Evolutionary conservation across 2,113 vertebrate species (phyloP).

Genomic region (Callocephalon fimbriatum): DNA sequence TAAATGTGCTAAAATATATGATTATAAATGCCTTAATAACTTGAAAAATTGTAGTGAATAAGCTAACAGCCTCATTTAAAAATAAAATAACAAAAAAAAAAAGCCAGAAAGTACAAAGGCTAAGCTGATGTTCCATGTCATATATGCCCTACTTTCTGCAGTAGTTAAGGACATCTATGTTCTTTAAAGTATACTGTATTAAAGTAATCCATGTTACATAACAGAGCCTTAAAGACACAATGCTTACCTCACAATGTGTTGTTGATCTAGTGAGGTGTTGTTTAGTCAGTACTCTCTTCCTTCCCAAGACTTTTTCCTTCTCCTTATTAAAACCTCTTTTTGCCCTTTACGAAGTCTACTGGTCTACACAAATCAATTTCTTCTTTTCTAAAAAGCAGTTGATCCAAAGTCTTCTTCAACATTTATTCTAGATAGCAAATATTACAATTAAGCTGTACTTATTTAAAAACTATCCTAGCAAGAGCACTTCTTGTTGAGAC

Average conservation of each 20-base stretch:
- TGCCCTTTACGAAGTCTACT: background rate
- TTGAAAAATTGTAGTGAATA: background rate
- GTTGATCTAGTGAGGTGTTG: background rate
- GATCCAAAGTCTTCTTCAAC: background rate
- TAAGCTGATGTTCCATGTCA: background rate
- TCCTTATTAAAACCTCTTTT: background rate
- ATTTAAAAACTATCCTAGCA: background rate
- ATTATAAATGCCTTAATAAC: background rate
- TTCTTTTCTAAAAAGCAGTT: background rate
- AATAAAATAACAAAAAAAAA: background rate
- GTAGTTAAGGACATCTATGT: background rate
- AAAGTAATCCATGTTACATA: background rate
- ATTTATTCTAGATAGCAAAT: background rate
- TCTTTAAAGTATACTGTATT: background rate
- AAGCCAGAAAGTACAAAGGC: background rate
- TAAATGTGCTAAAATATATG: background rate
- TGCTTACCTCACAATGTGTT: rapidly evolving
- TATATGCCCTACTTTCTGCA: background rate
- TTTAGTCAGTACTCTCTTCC: background rate
- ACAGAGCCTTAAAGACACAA: background rate
- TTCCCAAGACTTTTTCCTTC: background rate
- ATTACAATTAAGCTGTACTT: background rate
- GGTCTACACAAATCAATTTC: background rate
- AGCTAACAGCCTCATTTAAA: background rate
- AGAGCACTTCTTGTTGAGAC: background rate